These are phyloP conservation scores for Drosophila saltans DNA, from an alignment of 1,140 invertebrate genomes.

Conservation along the genomic window DNA sequence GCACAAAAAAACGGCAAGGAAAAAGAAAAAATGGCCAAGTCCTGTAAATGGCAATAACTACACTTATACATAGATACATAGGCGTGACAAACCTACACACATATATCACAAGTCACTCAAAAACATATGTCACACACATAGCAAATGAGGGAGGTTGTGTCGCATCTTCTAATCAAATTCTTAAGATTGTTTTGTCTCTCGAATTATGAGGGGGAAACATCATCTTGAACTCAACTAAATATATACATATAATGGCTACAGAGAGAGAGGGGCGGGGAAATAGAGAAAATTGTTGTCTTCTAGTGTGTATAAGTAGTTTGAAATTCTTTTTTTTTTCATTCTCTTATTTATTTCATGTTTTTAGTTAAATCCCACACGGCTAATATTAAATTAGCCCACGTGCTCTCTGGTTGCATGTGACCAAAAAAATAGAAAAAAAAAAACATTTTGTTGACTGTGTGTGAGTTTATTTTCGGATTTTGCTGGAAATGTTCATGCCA, in stretches of 20 bases:
- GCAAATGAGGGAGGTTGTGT: constrained; percentile 12
- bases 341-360: constrained; percentile 7
- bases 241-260: background rate
- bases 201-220: constrained; percentile 8
- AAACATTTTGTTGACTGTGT: constrained; percentile 29
- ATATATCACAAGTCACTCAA: constrained; percentile 66
- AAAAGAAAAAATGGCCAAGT: constrained; percentile 33
- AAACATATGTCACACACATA: constrained; percentile 53
- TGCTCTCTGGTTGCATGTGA: constrained; percentile 65
- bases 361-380: constrained; percentile 24
- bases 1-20: constrained; percentile 26
- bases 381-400: constrained; percentile 49
- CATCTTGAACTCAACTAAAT: background rate
- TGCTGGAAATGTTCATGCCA: constrained; percentile 68
- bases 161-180: constrained; percentile 27
- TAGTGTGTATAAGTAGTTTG: background rate
- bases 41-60: constrained; percentile 41
- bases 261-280: background rate
- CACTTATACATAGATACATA: constrained; percentile 16
- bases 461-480: constrained; percentile 40
- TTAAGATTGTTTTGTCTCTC: constrained; percentile 14
- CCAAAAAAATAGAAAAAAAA: constrained; percentile 41
- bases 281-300: background rate
- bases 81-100: constrained; percentile 39
- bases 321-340: constrained; percentile 7